A percentile compares a stretch with the other conserved stretches of the same genome.
These are phyloP conservation scores for Ceyx margarethae DNA, from an alignment of 2,113 vertebrate genomes.

Conservation along the genomic window DNA sequence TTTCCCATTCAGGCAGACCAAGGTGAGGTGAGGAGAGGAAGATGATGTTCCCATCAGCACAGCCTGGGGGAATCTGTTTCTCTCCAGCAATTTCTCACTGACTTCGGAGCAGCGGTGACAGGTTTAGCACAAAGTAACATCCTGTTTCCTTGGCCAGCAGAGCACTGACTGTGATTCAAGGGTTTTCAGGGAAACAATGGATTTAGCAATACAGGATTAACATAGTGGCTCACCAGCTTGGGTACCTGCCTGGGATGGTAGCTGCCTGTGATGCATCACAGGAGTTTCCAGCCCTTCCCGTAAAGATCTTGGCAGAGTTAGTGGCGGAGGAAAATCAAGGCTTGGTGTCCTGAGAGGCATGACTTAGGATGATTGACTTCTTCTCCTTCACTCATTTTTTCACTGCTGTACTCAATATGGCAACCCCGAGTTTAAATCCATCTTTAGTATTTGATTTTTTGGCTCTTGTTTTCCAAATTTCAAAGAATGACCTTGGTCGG, in stretches of 20 bases:
- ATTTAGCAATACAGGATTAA: conserved; percentile 30
- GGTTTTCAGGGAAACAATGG: background rate
- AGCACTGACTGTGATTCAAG: background rate
- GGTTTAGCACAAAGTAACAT: background rate
- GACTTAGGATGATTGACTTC: background rate
- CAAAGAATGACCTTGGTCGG: background rate
- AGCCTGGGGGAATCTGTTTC: background rate
- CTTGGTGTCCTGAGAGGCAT: background rate
- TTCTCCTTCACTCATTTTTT: background rate
- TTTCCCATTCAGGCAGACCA: background rate
- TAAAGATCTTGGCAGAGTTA: background rate
- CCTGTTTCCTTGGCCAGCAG: background rate
- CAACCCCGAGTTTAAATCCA: background rate
- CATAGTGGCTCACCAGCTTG: background rate
- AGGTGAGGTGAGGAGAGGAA: background rate
- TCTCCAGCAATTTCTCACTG: background rate
- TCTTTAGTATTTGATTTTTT: background rate
- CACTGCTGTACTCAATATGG: background rate
- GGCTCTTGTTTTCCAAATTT: fast-evolving
- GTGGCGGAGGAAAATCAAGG: background rate
- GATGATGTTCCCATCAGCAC: background rate
- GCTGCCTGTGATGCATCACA: background rate
- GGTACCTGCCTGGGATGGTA: background rate
- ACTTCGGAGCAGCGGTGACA: background rate
- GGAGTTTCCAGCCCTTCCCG: background rate